Percentiles rank a stretch among this genome's conserved stretches.
Evolutionary conservation across 2,888 invertebrate species (phyloP).

Genomic region (Zelleria hepariella): DNA sequence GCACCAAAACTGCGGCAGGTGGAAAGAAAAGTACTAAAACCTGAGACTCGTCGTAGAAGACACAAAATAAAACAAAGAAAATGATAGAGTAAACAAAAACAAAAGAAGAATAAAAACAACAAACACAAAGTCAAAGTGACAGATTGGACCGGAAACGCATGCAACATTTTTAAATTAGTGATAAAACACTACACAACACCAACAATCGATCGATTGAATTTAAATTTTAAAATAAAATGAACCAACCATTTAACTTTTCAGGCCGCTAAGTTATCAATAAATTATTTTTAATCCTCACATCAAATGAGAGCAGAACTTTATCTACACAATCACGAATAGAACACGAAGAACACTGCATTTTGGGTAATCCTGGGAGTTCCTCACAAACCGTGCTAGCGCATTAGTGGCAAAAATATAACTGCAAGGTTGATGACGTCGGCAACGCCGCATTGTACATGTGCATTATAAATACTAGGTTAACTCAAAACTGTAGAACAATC

Average conservation of each 20-base stretch:
- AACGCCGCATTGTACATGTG: slow-evolving; percentile 65
- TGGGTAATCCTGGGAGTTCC: slow-evolving; percentile 42
- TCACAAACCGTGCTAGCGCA: slow-evolving; percentile 57
- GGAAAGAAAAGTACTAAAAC: not conserved
- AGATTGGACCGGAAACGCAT: not conserved
- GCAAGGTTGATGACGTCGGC: slow-evolving; percentile 68
- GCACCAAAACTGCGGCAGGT: not conserved
- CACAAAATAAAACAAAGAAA: not conserved
- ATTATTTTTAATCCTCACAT: slow-evolving; percentile 19
- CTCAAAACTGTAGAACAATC: slow-evolving; percentile 51
- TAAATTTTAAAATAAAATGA: slow-evolving; percentile 14
- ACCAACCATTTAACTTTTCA: slow-evolving; percentile 28
- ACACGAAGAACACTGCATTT: slow-evolving; percentile 46
- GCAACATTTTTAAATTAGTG: not conserved
- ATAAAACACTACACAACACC: not conserved
- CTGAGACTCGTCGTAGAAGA: not conserved
- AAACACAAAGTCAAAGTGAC: not conserved
- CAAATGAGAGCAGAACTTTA: slow-evolving; percentile 22
- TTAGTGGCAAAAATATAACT: slow-evolving; percentile 67
- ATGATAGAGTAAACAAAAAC: not conserved
- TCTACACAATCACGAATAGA: slow-evolving; percentile 20
- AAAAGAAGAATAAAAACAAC: not conserved
- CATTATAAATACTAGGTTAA: slow-evolving; percentile 64
- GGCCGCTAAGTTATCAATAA: slow-evolving; percentile 25
- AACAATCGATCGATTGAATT: slow-evolving; percentile 2